Conservation (phyloP, 2,113 vertebrate species). For the Lampris incognitus region DNA sequence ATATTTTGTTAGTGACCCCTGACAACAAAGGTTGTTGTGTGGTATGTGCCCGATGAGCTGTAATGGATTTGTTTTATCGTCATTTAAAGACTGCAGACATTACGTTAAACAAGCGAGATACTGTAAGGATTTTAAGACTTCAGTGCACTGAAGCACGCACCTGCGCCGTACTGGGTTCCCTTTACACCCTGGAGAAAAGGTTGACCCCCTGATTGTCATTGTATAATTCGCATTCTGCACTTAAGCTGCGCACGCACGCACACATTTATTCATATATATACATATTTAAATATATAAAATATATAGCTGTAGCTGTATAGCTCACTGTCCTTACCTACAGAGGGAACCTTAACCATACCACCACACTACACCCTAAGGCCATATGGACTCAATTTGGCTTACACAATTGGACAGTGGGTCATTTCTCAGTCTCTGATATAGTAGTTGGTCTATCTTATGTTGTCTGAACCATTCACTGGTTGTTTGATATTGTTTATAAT, state of each 20-base stretch:
- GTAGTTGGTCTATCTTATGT: background rate
- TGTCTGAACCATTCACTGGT: background rate
- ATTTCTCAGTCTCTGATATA: conserved; percentile 9
- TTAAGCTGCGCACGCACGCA: background rate
- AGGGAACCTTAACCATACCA: conserved; percentile 29
- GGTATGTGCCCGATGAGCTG: too few species aligned
- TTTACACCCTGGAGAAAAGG: too few species aligned
- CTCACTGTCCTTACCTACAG: conserved; percentile 24
- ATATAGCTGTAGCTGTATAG: background rate
- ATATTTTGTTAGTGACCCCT: too few species aligned
- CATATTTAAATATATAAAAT: too few species aligned
- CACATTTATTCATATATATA: background rate
- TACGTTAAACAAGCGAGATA: too few species aligned
- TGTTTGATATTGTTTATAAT: too few species aligned
- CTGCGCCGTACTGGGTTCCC: too few species aligned
- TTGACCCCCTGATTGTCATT: too few species aligned
- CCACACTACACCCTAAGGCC: conserved; percentile 51
- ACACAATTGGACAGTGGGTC: background rate
- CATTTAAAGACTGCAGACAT: too few species aligned
- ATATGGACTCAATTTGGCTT: conserved; percentile 55
- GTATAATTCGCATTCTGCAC: background rate
- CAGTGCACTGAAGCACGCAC: background rate
- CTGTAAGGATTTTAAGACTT: too few species aligned
- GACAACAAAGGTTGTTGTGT: too few species aligned
- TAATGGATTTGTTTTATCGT: too few species aligned